Evolutionary conservation across 1,140 invertebrate genomes (phyloP), one percentile per base, ranked within the genome.

Genomic region (Drosophila mauritiana): DNA sequence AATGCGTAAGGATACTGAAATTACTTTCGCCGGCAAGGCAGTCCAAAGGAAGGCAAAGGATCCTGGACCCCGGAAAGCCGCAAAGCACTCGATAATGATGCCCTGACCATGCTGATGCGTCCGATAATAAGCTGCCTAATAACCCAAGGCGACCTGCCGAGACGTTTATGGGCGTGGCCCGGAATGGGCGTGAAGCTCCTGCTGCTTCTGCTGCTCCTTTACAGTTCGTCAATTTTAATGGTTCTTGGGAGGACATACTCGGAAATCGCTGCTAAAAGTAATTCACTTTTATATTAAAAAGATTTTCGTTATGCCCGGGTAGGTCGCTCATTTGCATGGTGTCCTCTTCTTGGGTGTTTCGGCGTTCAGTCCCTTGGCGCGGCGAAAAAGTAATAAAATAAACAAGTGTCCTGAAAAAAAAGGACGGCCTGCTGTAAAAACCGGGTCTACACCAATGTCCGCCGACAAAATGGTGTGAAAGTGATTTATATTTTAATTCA

Each of bases 201-300:
- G 54, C 22, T 34, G 36, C 36, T 34, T 13, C 58, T 22, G 61
- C 27, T 65, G 73, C 78, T 45, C 42, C 78, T 91, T 91, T 82
- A 91, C 89, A 91, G 89, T 91, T 91, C 89, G 89, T 91, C 89
- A 91, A 91, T 91, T 91, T 91, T 91, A 90, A 91, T 89, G 76
- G 74, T 11, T 53, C 46, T 37, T 59, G 54, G 58, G 55, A 43
- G 75, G 76, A 88, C 70, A 72, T 55, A 83, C 84, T 89, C 80
- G 84, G 84, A 88, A 88, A 88, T 88, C 84, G 84, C 84, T 80
- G 84, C 84, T 80, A 84, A 88, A 88, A 89, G 84, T 88, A 88
- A 88, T 88, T 88, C 84, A 88, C 80, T 88, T 88, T 88, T 88
- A 88, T 89, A 88, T 88, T 88, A 88, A 88, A 88, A 88, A 88